Conservation (phyloP, 2,888 invertebrate genomes). For the Tiliacea citrago region DNA sequence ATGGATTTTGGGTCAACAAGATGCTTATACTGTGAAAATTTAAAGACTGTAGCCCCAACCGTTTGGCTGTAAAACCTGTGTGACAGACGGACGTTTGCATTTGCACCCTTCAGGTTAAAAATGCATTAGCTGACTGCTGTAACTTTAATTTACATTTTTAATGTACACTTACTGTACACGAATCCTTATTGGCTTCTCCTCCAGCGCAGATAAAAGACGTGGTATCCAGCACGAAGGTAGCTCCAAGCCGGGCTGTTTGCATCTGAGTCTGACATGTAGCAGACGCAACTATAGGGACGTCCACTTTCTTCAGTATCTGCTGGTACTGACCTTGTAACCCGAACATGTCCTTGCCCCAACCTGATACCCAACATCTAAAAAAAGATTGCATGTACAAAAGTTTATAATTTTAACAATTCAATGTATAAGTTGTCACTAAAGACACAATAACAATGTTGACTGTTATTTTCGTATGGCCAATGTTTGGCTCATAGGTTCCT, state of each 20-base stretch:
- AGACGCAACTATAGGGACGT: conserved; percentile 93
- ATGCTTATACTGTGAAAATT: no score
- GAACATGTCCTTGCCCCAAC: conserved; percentile 97
- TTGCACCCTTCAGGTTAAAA: not conserved
- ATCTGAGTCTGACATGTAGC: conserved; percentile 92
- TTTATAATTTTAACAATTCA: not conserved
- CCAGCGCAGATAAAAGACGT: conserved; percentile 95
- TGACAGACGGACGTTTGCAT: no score
- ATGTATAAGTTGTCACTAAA: no score
- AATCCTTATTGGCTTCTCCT: conserved; percentile 94
- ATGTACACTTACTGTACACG: conserved; percentile 92
- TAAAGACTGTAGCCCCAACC: no score
- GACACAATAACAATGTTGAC: no score
- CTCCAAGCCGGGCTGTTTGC: conserved; percentile 92
- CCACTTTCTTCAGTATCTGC: conserved; percentile 94
- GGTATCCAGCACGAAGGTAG: conserved; percentile 91
- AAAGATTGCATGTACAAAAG: not conserved
- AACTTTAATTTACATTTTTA: not conserved
- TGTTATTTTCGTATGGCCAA: not conserved
- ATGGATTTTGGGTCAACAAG: no score
- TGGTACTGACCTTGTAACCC: conserved; percentile 90
- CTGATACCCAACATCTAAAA: conserved; percentile 92
- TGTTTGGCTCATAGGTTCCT: no score
- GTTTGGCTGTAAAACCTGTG: no score
- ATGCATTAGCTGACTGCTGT: not conserved